Percentiles rank a stretch among this genome's conserved stretches.
phyloP scores from a whole-genome alignment of 1,140 invertebrate species.

The Sitobion miscanthi region DNA sequence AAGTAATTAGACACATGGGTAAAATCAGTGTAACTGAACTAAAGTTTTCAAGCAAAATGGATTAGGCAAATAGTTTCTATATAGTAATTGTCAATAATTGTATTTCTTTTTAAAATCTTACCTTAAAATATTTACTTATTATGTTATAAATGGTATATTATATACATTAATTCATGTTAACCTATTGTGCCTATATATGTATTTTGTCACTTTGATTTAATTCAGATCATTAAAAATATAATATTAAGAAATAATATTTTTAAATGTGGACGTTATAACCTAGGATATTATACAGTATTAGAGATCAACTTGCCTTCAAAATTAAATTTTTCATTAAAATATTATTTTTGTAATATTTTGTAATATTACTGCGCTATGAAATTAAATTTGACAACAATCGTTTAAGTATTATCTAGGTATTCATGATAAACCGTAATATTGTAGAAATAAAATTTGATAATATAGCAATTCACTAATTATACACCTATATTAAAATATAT shows the following conservation, averaged over 20 bases:
- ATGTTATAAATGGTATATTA: too few relatives aligned
- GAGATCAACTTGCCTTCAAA: not conserved
- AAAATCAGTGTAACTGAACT: constrained; percentile 79
- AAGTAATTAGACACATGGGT: constrained; percentile 76
- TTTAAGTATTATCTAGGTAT: not conserved
- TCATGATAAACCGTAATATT: too few relatives aligned
- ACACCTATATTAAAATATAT: too few relatives aligned
- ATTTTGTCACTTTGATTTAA: too few relatives aligned
- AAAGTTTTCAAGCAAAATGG: constrained; percentile 60
- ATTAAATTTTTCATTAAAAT: not conserved
- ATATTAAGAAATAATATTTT: not conserved
- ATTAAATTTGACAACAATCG: not conserved
- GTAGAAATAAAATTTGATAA: too few relatives aligned
- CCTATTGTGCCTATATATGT: not conserved
- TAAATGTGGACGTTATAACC: not conserved
- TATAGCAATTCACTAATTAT: too few relatives aligned
- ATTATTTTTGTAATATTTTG: not conserved
- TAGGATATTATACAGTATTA: not conserved
- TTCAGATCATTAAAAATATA: too few relatives aligned
- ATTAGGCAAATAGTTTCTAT: not conserved
- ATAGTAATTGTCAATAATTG: not conserved
- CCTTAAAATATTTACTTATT: not conserved
- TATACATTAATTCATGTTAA: not conserved
- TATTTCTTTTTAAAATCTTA: not conserved
- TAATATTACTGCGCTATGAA: not conserved